Base-by-base conservation (phyloP, 2,113 vertebrate species). In the Corythaeola cristata region DNA sequence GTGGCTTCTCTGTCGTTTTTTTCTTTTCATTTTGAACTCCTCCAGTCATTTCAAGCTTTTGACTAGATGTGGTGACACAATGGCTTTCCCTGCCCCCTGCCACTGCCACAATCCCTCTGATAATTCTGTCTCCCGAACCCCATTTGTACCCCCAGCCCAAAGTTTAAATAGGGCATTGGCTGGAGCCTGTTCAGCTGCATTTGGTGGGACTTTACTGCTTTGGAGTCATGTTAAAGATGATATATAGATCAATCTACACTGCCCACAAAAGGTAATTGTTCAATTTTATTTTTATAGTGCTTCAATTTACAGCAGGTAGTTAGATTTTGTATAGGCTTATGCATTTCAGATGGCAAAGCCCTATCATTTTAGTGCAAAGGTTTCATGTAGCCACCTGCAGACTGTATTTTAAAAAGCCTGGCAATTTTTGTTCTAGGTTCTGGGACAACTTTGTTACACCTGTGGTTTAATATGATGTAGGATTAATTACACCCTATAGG, bases 221-320 rank as follows among this genome's bases (percentile, higher is more conserved):
- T 86, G 63, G 72, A 95, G 93, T 94, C 91, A 60, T 44, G 92
- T 93, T 88, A 72, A 56, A 87, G 83, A 30, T 76, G 72, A 93
- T 97, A 85, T 79, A 91, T 94, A 82, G 33, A 74, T 77, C 73
- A 93, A 76, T 95, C 93, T 75, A 41, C 71, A 73, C 80, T 91
- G 33, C 84, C 44, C 69, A 45, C 90, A 80, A 96, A 96, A 93
- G 45, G 88, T 86, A 95, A 95, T 93, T 86, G 83, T 93, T 97
- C 94, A 45, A 21, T 92, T 95, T 96, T 96, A 84, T 96, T 96
- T 95, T 97, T 95, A 95, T 89, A 89, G 47, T 76, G 58, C 66
- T 62, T 78, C 91, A 75, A 39, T 96, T 96, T 91, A 88, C 82
- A 96, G 96, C 83, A 91, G 53, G 84, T 82, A 93, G 88, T 97